Evolutionary conservation across 2,113 vertebrate genomes (phyloP), one percentile per base, ranked within the genome.

Genomic region (Lathamus discolor): DNA sequence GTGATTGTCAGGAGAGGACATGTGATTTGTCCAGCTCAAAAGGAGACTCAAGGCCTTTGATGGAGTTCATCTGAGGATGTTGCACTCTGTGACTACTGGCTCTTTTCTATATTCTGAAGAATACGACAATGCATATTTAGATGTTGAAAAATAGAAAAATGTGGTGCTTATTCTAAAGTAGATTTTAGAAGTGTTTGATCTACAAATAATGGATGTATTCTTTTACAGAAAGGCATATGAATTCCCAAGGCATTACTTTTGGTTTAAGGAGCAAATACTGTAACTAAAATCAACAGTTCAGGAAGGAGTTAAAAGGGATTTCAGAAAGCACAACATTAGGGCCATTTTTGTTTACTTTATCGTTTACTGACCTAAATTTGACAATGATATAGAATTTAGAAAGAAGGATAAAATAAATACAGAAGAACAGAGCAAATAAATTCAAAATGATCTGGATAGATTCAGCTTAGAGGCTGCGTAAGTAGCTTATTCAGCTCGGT

Each of bases 401-500:
- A 79, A 90, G 80, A 31, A 82, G 22, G 39, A 96, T 96, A 90
- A 95, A 96, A 55, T 87, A 91, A 96, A 96, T 95, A 96, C 78
- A 87, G 91, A 95, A 57, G 83, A 96, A 68, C 86, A 95, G 88
- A 95, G 89, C 84, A 97, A 98, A 98, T 96, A 96, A 66, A 90
- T 95, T 92, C 96, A 93, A 97, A 97, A 82, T 11, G 68, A 97
- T 98, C 77, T 57, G 97, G 82, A 81, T 94, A 96, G 92, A 97
- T 97, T 96, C 92, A 39, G 91, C 90, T 98, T 97, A 96, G 83
- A 93, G 66, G 35, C 80, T 97, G 74, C 39, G 3, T 98, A 98
- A 98, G 97, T 96, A 97, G 97, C 97, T 98, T 98, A 98, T 96
- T 98, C 97, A 96, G 93, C 96, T 97, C 87, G 96, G 95, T 97